These are phyloP conservation scores for Prietella phreatophila DNA, from an alignment of 2,113 vertebrate genomes.

Conservation along the genomic window DNA sequence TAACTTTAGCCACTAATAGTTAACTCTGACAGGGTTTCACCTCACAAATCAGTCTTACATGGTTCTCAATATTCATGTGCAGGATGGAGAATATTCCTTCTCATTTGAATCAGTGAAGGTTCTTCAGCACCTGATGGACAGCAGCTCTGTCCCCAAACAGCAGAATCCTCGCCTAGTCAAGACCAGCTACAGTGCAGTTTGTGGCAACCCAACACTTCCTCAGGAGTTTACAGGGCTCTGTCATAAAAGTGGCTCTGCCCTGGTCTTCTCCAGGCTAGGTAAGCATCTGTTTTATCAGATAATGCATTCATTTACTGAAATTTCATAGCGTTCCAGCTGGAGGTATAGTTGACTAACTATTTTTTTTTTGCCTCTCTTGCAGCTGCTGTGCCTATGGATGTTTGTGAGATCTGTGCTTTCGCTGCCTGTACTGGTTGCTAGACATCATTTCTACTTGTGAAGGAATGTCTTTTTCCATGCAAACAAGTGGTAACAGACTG, in stretches of 20 bases:
- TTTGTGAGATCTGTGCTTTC: slow-evolving; percentile 83
- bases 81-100: slow-evolving; percentile 79
- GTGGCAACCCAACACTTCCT: slow-evolving; percentile 68
- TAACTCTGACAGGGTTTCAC: neutral
- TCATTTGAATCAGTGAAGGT: slow-evolving; percentile 76
- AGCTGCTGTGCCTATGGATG: slow-evolving; percentile 63
- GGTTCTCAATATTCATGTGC: neutral
- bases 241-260: slow-evolving; percentile 56
- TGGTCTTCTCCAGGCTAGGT: slow-evolving; percentile 72
- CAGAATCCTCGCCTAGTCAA: slow-evolving; percentile 43
- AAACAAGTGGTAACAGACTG: slow-evolving; percentile 32
- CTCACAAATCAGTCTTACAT: neutral
- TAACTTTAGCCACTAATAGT: neutral
- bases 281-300: slow-evolving; percentile 39
- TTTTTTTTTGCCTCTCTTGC: slow-evolving; percentile 1
- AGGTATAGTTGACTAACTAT: neutral
- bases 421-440: slow-evolving; percentile 83
- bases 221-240: slow-evolving; percentile 74
- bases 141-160: neutral
- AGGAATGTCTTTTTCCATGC: neutral
- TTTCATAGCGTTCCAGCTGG: neutral
- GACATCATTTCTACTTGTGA: slow-evolving; percentile 14
- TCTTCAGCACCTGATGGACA: slow-evolving; percentile 68
- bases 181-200: slow-evolving; percentile 44
- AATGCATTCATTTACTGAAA: neutral